Evolutionary conservation across 2,797 vertebrate genomes (phyloP).

Genomic region (Hozukius guyotensis): DNA sequence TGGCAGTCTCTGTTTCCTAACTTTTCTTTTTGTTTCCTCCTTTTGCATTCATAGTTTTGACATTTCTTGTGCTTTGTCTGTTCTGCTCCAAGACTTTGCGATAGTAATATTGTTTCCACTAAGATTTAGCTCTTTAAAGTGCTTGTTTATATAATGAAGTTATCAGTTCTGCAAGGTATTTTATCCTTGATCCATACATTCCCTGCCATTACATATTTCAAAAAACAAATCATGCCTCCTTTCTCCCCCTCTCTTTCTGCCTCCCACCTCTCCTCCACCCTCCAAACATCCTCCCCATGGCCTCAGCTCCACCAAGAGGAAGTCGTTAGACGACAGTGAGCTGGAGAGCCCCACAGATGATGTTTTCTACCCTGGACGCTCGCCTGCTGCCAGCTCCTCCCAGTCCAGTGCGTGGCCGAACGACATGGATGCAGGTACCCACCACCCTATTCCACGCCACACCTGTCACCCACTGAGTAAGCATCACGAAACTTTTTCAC

Average conservation of each 20-base stretch:
- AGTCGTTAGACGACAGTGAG: slow-evolving; percentile 95
- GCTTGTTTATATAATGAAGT: slow-evolving; percentile 1
- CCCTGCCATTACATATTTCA: neutral
- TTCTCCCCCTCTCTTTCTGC: neutral
- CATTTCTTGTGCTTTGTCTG: slow-evolving; percentile 40
- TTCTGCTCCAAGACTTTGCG: slow-evolving; percentile 31
- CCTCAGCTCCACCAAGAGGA: slow-evolving; percentile 91
- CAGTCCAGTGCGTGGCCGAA: slow-evolving; percentile 95
- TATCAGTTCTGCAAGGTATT: neutral
- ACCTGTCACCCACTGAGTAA: slow-evolving; percentile 28
- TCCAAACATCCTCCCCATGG: slow-evolving; percentile 12
- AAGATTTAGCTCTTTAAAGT: slow-evolving; percentile 2
- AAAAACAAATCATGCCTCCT: neutral
- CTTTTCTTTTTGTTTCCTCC: slow-evolving; percentile 45
- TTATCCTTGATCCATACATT: neutral
- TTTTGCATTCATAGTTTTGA: slow-evolving; percentile 40
- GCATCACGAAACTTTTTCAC: slow-evolving; percentile 28
- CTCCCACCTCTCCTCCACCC: neutral
- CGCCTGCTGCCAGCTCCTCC: slow-evolving; percentile 94
- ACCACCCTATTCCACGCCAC: neutral
- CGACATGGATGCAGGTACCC: slow-evolving; percentile 93
- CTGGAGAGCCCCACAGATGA: slow-evolving; percentile 96
- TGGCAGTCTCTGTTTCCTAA: slow-evolving; percentile 40
- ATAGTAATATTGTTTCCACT: slow-evolving; percentile 2
- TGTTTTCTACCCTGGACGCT: slow-evolving; percentile 94